Conservation (phyloP, 2,888 invertebrate species). For the Parnassius glacialis region DNA sequence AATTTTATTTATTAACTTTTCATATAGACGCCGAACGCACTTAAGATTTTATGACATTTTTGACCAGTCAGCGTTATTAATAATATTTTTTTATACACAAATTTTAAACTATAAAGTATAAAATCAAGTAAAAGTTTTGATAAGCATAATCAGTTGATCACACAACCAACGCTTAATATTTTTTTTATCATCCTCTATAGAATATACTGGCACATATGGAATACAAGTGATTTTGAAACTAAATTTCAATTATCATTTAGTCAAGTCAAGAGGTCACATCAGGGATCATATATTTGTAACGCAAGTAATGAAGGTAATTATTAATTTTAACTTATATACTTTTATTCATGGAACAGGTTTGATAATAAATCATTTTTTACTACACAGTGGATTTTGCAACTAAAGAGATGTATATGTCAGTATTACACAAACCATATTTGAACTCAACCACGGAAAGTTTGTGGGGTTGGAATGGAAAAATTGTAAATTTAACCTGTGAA, state of each 20-base stretch:
- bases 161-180: not conserved
- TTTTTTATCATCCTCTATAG: slow-evolving; percentile 23
- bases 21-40: too few relatives aligned
- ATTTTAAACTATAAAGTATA: too few relatives aligned
- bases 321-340: too few relatives aligned
- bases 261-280: slow-evolving; percentile 42
- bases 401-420: slow-evolving; percentile 48
- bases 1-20: too few relatives aligned
- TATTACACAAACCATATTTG: slow-evolving; percentile 58
- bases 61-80: too few relatives aligned
- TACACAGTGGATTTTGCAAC: slow-evolving; percentile 42
- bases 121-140: too few relatives aligned
- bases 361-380: not conserved
- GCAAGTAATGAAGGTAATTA: slow-evolving; percentile 59
- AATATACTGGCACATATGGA: slow-evolving; percentile 33
- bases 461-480: slow-evolving; percentile 61
- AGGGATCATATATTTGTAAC: slow-evolving; percentile 58
- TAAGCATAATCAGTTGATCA: too few relatives aligned
- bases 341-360: too few relatives aligned
- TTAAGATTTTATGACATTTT: too few relatives aligned
- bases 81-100: too few relatives aligned
- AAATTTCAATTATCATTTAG: slow-evolving; percentile 44
- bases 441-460: slow-evolving; percentile 38
- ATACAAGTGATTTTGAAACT: slow-evolving; percentile 38
- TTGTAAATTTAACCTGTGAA: slow-evolving; percentile 55